Evolutionary conservation across 2,888 invertebrate genomes (phyloP).

Genomic region (Lithophane ornitopus): DNA sequence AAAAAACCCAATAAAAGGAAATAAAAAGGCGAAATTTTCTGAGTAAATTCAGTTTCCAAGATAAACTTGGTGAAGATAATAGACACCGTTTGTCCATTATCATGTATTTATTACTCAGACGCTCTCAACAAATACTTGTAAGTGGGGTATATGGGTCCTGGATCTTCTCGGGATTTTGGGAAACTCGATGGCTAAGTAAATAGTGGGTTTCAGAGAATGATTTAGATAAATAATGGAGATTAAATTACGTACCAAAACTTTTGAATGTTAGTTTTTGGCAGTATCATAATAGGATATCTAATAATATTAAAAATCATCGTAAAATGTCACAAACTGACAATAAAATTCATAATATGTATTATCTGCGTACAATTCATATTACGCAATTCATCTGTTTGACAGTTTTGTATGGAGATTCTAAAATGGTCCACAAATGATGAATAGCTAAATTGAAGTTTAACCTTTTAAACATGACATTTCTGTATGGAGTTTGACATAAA

Average conservation of each 20-base stretch:
- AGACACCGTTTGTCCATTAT: conserved; percentile 81
- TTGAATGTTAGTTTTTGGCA: not conserved
- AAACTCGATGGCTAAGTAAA: conserved; percentile 32
- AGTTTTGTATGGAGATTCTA: too few relatives aligned
- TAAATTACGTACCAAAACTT: not conserved
- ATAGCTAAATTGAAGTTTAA: too few relatives aligned
- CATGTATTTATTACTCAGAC: conserved; percentile 80
- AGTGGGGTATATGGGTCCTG: conserved; percentile 19
- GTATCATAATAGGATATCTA: too few relatives aligned
- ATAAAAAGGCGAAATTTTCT: conserved; percentile 72
- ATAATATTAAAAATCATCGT: too few relatives aligned
- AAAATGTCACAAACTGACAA: too few relatives aligned
- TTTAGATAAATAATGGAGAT: conserved; percentile 7
- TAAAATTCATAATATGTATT: too few relatives aligned
- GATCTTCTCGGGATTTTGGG: conserved; percentile 16
- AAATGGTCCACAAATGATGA: too few relatives aligned
- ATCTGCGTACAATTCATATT: too few relatives aligned
- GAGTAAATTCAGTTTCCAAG: conserved; percentile 75
- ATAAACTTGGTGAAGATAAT: conserved; percentile 77
- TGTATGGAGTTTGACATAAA: too few relatives aligned
- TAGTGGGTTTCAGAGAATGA: not conserved
- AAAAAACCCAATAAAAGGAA: conserved; percentile 73
- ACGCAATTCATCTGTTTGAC: too few relatives aligned
- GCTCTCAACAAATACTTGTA: conserved; percentile 36
- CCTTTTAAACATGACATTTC: too few relatives aligned